phyloP scores from a whole-genome alignment of 2,113 vertebrate species.

The Austrofundulus limnaeus region DNA sequence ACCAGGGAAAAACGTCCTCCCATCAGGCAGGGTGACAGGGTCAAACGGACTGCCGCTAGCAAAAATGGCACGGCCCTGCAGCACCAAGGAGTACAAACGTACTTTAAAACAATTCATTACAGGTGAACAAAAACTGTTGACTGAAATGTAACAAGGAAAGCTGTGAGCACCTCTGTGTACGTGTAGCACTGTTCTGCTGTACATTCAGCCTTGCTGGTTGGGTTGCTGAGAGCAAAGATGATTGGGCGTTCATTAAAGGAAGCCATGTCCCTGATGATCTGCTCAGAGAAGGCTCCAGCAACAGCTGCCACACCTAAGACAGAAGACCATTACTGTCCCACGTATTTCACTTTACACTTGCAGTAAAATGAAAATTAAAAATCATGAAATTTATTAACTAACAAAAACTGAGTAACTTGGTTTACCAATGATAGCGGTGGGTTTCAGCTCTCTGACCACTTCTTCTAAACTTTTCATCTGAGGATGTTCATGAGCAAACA shows the following conservation, averaged over 20 bases:
- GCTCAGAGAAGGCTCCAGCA: constrained; percentile 88
- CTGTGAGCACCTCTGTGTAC: constrained; percentile 86
- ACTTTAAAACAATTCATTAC: neutral
- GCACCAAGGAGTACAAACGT: constrained; percentile 2
- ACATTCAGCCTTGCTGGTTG: constrained; percentile 97
- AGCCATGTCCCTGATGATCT: constrained; percentile 93
- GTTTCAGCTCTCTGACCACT: constrained; percentile 86
- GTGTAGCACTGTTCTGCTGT: constrained; percentile 95
- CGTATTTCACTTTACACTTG: neutral
- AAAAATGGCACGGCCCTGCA: constrained; percentile 90
- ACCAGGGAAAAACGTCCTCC: constrained; percentile 86
- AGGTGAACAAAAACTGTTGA: neutral
- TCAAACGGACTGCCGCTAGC: constrained; percentile 97
- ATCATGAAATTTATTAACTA: neutral
- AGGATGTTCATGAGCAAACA: constrained; percentile 88
- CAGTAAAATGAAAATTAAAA: too few species aligned
- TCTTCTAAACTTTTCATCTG: constrained; percentile 90
- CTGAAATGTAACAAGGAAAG: neutral
- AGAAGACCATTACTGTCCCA: constrained; percentile 1
- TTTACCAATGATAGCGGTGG: constrained; percentile 93
- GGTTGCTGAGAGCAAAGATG: constrained; percentile 97
- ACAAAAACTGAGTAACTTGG: neutral
- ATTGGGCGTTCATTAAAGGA: constrained; percentile 88
- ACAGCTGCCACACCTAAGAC: constrained; percentile 90
- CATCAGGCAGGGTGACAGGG: constrained; percentile 87